These are phyloP conservation scores for Pollenia angustigena DNA, from an alignment of 2,888 invertebrate genomes.

Conservation along the genomic window DNA sequence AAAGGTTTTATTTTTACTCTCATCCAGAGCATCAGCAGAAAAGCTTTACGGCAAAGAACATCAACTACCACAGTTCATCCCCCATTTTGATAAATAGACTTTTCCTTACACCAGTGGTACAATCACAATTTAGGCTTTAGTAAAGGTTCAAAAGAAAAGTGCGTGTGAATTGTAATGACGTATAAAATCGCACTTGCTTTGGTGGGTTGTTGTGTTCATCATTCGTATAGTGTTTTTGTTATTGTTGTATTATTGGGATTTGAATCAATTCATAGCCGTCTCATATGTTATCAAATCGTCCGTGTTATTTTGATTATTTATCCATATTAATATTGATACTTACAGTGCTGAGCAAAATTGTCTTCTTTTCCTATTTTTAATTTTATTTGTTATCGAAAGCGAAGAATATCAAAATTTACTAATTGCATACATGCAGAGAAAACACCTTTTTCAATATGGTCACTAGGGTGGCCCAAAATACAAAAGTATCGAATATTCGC, in stretches of 20 bases:
- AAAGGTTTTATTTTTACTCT: slow-evolving; percentile 73
- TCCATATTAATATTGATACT: slow-evolving; percentile 21
- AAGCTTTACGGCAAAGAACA: slow-evolving; percentile 37
- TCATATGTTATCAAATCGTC: slow-evolving; percentile 72
- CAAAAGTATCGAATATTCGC: no score
- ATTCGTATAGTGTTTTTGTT: background rate
- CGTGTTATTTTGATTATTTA: slow-evolving; percentile 62
- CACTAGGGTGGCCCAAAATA: no score
- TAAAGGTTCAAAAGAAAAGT: slow-evolving; percentile 34
- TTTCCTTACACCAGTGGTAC: slow-evolving; percentile 26
- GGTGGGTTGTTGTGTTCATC: slow-evolving; percentile 52
- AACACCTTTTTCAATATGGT: no score
- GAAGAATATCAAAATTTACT: no score
- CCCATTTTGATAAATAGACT: slow-evolving; percentile 32
- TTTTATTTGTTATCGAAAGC: no score
- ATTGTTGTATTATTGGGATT: slow-evolving; percentile 27
- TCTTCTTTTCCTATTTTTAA: no score
- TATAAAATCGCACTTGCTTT: slow-evolving; percentile 73
- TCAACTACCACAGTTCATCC: slow-evolving; percentile 42
- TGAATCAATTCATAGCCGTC: slow-evolving; percentile 43
- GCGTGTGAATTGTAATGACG: slow-evolving; percentile 83
- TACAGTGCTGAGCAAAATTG: slow-evolving; percentile 37
- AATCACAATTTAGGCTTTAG: background rate
- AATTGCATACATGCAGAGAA: no score
- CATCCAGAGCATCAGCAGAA: slow-evolving; percentile 11